Percentiles rank a stretch among this genome's conserved stretches.
Evolutionary conservation across 1,140 invertebrate species (phyloP).

Genomic region (Aphaenogaster rudis): DNA sequence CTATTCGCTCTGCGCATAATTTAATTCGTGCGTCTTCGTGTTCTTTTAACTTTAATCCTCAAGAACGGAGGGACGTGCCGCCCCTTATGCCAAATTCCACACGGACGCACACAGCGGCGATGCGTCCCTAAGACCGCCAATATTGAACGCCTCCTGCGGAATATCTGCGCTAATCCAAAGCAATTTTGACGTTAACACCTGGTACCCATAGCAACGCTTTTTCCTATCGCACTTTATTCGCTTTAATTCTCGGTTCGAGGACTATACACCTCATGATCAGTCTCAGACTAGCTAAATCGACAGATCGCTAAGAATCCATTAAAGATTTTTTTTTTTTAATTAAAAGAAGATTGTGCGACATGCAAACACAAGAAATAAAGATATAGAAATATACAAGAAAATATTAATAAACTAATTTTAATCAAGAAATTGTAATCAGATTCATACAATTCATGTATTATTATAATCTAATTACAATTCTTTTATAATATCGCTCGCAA

Average conservation of each 20-base stretch:
- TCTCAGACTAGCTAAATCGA: neutral
- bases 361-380: neutral
- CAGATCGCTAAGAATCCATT: conserved; percentile 11
- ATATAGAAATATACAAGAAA: neutral
- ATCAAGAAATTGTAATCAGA: neutral
- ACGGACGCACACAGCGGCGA: conserved; percentile 48
- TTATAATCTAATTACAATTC: conserved; percentile 17
- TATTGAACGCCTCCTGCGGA: conserved; percentile 60
- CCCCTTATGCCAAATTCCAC: conserved; percentile 62
- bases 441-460: neutral
- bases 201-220: conserved; percentile 61
- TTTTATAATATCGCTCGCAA: neutral
- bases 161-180: conserved; percentile 64
- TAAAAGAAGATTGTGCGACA: neutral
- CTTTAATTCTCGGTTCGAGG: conserved; percentile 32
- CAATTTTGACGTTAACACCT: conserved; percentile 66
- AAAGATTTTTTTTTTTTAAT: conserved; percentile 1
- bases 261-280: neutral
- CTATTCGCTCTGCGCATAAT: conserved; percentile 66
- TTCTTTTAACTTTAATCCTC: conserved; percentile 64
- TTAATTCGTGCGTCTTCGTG: conserved; percentile 67
- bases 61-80: conserved; percentile 48
- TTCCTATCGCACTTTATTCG: conserved; percentile 45
- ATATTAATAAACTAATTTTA: neutral
- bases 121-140: conserved; percentile 61